These are phyloP conservation scores for Hippolais icterina DNA, from an alignment of 2,113 vertebrate species.

Conservation along the genomic window DNA sequence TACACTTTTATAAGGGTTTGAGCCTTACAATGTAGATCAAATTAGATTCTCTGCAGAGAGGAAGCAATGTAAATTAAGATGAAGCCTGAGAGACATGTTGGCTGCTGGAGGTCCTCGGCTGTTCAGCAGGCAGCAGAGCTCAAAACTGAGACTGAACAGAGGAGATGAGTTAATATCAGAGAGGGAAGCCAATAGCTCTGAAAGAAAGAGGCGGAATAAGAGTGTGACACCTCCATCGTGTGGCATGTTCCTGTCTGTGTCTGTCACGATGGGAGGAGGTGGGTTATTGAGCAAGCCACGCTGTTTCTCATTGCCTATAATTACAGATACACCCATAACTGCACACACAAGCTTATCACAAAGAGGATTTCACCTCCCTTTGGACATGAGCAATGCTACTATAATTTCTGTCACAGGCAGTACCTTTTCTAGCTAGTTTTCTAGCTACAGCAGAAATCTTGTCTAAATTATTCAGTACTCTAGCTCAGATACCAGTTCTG, in stretches of 20 bases:
- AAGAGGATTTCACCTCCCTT: background rate
- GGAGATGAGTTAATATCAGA: background rate
- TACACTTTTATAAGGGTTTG: background rate
- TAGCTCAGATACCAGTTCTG: background rate
- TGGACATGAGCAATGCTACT: background rate
- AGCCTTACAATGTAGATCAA: background rate
- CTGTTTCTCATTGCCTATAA: background rate
- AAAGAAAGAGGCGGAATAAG: background rate
- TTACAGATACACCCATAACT: slow-evolving; percentile 11
- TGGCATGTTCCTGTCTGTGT: background rate
- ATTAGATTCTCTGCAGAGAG: background rate
- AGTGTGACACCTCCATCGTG: background rate
- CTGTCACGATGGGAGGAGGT: background rate
- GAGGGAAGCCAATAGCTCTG: background rate
- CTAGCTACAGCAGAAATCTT: background rate
- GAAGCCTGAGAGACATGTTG: background rate
- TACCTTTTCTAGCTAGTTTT: background rate
- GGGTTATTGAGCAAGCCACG: background rate
- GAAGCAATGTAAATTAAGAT: background rate
- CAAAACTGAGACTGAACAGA: background rate
- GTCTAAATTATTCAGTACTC: background rate
- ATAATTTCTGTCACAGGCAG: background rate
- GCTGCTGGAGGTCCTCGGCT: background rate
- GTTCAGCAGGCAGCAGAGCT: background rate
- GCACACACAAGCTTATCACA: slow-evolving; percentile 6